These are phyloP conservation scores for Tetheella fluctuosa DNA, from an alignment of 2,888 invertebrate genomes.

Conservation along the genomic window DNA sequence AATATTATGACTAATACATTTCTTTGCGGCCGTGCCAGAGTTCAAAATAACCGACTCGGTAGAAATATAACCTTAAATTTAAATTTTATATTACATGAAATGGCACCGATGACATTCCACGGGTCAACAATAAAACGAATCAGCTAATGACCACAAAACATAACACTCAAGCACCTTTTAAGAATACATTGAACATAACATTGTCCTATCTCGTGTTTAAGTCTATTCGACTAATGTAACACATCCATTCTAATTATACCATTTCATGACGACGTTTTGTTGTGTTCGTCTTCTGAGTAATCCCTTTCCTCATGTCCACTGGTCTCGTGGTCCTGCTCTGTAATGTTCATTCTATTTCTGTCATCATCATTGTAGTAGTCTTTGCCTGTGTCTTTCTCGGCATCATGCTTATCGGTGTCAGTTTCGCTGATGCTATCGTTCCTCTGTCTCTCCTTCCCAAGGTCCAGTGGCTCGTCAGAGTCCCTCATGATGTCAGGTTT, in stretches of 20 bases:
- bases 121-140: constrained; percentile 79
- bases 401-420: constrained; percentile 80
- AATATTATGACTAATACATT: constrained; percentile 14
- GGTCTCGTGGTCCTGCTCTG: constrained; percentile 62
- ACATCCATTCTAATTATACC: constrained; percentile 36
- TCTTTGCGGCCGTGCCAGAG: constrained; percentile 21
- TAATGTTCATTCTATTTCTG: constrained; percentile 47
- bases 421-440: constrained; percentile 67
- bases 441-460: constrained; percentile 80
- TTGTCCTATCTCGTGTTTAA: constrained; percentile 56
- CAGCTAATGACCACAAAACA: constrained; percentile 76
- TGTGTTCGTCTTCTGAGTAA: constrained; percentile 77
- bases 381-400: constrained; percentile 72
- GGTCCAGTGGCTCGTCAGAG: constrained; percentile 80
- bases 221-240: constrained; percentile 51
- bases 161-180: constrained; percentile 81
- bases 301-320: constrained; percentile 75
- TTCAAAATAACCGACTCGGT: constrained; percentile 45
- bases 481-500: constrained; percentile 83
- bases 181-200: constrained; percentile 72
- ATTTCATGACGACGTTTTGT: constrained; percentile 73
- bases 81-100: constrained; percentile 72
- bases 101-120: constrained; percentile 83
- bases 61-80: constrained; percentile 64
- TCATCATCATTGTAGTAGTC: constrained; percentile 67